Conservation (phyloP, 2,113 vertebrate species). For the Gobiocypris rarus region DNA sequence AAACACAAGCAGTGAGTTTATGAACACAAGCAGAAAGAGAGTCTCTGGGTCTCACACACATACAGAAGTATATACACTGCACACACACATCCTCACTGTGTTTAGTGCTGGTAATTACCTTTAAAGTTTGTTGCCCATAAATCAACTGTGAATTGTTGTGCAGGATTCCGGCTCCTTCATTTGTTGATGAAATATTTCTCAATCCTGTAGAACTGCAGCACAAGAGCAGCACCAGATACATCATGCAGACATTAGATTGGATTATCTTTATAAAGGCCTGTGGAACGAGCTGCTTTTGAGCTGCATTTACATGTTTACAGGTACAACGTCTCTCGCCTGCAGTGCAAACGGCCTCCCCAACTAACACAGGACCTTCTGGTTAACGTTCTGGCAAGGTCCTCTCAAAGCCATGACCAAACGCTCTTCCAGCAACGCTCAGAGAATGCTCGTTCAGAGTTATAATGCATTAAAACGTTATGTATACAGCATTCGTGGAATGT, state of each 20-base stretch:
- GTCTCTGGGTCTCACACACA: background rate
- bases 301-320: background rate
- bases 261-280: background rate
- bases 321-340: background rate
- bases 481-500: too few species aligned
- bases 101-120: constrained; percentile 12
- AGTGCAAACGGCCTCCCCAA: background rate
- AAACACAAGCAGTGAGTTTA: background rate
- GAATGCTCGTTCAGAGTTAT: too few species aligned
- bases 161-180: background rate
- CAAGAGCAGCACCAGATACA: background rate
- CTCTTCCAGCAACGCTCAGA: too few species aligned
- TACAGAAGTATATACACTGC: too few species aligned
- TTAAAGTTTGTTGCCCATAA: constrained; percentile 23
- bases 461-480: too few species aligned
- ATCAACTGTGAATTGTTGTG: constrained; percentile 3
- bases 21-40: background rate
- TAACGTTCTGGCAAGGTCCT: too few species aligned
- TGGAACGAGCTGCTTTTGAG: background rate
- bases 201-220: background rate
- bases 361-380: too few species aligned
- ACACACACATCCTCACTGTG: background rate
- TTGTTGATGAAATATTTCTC: constrained; percentile 23
- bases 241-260: constrained; percentile 6
- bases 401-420: too few species aligned